Base-by-base conservation (phyloP, 2,797 vertebrate species). In the Zonotrichia albicollis region DNA sequence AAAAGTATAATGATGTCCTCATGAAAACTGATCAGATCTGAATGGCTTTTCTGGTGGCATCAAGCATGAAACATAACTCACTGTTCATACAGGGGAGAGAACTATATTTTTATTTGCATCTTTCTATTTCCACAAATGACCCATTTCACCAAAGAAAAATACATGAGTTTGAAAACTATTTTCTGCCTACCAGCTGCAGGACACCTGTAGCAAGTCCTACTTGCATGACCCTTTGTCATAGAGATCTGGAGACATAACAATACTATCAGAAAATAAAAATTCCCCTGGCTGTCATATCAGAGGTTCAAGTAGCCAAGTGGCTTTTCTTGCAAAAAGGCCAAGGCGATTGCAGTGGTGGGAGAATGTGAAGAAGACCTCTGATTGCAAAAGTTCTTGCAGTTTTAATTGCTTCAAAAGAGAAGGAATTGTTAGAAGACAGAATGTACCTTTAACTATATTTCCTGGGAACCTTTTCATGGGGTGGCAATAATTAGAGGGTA, bases 41-140 rank as follows among this genome's bases (percentile, higher is more conserved):
- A 88, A 73, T 78, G 53, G 43, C 70, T 90, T 87, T 93, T 92
- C 66, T 53, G 45, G 54, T 72, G 73, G n/a, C 60, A 58, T 26
- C 0, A 9, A 95, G 82, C 64, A 45, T 46, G 81, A 95, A 92
- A 86, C 71, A 50, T 54, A 95, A 88, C 84, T 94, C 89, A 94
- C n/a, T n/a, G 66, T 71, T 76, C 73, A 57, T 57, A 45, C 11
- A 55, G 67, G 36, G 80, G 51, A 90, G 27, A 72, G 57, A 73
- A 71, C 29, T 19, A 0, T 18, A 65, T 75, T 88, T 87, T 45
- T 85, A 73, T 81, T 89, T 91, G 17, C 78, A 48, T 72, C 73
- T 80, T 91, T 60, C 60, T 45, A 26, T 73, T 83, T 74, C 38
- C 71, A 82, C 64, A 53, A 55, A 72, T 1, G 2, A 88, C 9